phyloP scores from a whole-genome alignment of 2,888 invertebrate species.

The Gerris lacustris region DNA sequence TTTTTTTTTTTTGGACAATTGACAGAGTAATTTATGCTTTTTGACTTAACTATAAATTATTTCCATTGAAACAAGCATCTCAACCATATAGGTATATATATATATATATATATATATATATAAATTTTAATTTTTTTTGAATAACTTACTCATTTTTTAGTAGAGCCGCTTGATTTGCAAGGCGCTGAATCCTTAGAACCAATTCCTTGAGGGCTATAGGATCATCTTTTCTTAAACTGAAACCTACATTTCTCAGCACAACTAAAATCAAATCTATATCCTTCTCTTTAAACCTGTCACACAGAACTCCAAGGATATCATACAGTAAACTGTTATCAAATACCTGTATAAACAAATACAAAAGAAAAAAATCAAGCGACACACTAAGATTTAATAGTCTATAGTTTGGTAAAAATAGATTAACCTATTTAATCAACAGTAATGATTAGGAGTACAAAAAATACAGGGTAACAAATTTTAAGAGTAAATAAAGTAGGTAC shows the following conservation, averaged over 20 bases:
- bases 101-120: too few species aligned
- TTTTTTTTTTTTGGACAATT: too few species aligned
- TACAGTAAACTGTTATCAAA: conserved; percentile 65
- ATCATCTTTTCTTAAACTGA: conserved; percentile 72
- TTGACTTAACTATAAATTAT: too few species aligned
- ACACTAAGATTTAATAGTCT: conserved; percentile 14
- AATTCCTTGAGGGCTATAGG: conserved; percentile 64
- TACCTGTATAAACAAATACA: conserved; percentile 43
- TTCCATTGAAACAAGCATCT: too few species aligned
- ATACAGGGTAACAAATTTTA: too few species aligned
- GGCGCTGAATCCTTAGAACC: conserved; percentile 53
- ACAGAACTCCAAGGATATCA: conserved; percentile 59
- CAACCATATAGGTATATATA: too few species aligned
- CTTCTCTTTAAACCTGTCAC: conserved; percentile 55
- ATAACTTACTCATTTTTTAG: conserved; percentile 39
- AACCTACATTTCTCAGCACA: conserved; percentile 67
- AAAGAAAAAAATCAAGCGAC: conserved; percentile 12
- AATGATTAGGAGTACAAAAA: too few species aligned
- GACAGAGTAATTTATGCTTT: too few species aligned
- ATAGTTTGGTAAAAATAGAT: neutral
- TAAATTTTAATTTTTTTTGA: too few species aligned
- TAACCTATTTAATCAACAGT: neutral
- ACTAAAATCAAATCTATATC: conserved; percentile 72
- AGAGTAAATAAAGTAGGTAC: too few species aligned
- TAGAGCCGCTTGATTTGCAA: conserved; percentile 39